Evolutionary conservation across 1,140 invertebrate species (phyloP), one percentile per base, ranked within the genome.

Genomic region (Lineus longissimus): DNA sequence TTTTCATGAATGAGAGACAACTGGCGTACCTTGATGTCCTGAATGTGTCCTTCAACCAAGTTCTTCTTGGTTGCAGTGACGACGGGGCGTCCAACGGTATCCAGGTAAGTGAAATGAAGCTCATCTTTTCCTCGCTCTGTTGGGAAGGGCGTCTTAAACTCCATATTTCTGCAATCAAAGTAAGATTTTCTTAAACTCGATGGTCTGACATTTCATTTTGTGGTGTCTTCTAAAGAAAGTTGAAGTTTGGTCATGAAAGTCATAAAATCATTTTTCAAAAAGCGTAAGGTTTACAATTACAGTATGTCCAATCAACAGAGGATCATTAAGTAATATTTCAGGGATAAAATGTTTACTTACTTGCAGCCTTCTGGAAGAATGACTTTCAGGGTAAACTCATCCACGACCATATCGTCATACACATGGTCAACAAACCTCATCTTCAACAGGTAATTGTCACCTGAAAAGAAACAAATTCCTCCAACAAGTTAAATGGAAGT

Each of bases 31-130:
- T 86, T 81, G 76, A 90, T 86, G 78, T 94, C 91, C 82, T 97
- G 92, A 77, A 98, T 98, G 73, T 99, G 97, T 76, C 93, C 92
- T 71, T 98, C 95, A 0, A 98, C 93, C 31, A 99, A 79, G 84
- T 98, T 97, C 1, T 81, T 87, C 75, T 97, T 97, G 17, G 85
- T 86, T 17, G 97, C 84, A 13, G 89, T 87, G 55, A 99, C 86
- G 0, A 98, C 93, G 1, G 92, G 90, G 55, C 96, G 86, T 1
- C 97, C 97, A 67, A 89, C 88, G 1, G 93, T 95, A 79, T 99
- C 97, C 70, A 99, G 84, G 77, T 98, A 99, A 25, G 97, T 98
- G 74, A 89, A 92, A 70, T 95, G 91, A 0, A 93, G 75, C 51
- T 87, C 85, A 77, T 97, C 89, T 17, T 88, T 81, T 15, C 89